Percentiles rank a stretch among this genome's conserved stretches.
Conservation (phyloP, 1,140 invertebrate species). For the Calosoma granatense region DNA sequence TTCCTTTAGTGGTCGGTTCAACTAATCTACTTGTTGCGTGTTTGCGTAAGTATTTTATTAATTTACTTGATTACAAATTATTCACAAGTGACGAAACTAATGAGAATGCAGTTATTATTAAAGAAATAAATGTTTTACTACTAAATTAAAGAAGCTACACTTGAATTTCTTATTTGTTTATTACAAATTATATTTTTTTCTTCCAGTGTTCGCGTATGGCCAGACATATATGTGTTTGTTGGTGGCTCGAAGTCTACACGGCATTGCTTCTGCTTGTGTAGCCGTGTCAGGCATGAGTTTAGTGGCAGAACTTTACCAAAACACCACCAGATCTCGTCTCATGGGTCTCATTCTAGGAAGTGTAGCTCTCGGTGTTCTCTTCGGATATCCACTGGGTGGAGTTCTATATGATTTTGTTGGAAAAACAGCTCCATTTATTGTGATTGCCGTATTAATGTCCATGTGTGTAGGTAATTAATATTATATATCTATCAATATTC, state of each 20-base stretch:
- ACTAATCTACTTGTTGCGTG: slow-evolving; percentile 70
- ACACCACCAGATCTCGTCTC: slow-evolving; percentile 50
- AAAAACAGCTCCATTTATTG: slow-evolving; percentile 61
- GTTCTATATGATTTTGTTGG: slow-evolving; percentile 64
- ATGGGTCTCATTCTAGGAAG: slow-evolving; percentile 74
- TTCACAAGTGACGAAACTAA: slow-evolving; percentile 1
- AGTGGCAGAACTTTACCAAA: slow-evolving; percentile 46
- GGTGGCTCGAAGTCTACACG: slow-evolving; percentile 73
- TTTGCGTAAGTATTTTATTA: slow-evolving; percentile 58
- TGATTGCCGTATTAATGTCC: slow-evolving; percentile 52
- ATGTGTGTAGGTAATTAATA: slow-evolving; percentile 42
- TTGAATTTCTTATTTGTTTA: no score
- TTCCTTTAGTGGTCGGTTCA: slow-evolving; percentile 75
- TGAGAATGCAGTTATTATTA: no score
- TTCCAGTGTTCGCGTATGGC: slow-evolving; percentile 72
- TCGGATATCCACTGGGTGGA: slow-evolving; percentile 71
- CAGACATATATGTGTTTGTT: slow-evolving; percentile 63
- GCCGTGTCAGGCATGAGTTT: slow-evolving; percentile 62
- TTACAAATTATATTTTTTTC: slow-evolving; percentile 14
- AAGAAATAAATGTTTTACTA: no score
- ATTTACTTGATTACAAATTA: slow-evolving; percentile 9
- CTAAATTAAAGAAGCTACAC: neutral
- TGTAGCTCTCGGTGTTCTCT: slow-evolving; percentile 64
- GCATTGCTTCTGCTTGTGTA: slow-evolving; percentile 73
- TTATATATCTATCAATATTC: slow-evolving; percentile 15